These are phyloP conservation scores for Clostera curtula DNA, from an alignment of 2,888 invertebrate genomes.

Conservation along the genomic window DNA sequence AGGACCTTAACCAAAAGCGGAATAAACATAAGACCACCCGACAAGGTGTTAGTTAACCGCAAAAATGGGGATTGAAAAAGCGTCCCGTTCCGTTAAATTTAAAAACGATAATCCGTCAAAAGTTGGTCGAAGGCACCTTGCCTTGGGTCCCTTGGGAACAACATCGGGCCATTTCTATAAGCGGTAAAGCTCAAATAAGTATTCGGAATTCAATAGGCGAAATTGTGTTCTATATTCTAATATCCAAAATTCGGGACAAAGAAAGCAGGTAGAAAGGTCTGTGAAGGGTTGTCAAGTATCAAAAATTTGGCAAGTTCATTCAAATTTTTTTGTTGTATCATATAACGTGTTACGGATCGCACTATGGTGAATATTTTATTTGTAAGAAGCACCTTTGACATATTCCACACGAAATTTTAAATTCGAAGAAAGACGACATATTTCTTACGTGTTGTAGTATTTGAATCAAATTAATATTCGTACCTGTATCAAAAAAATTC, in stretches of 20 bases:
- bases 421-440: too few species aligned
- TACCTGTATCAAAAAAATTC: too few species aligned
- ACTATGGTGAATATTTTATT: too few species aligned
- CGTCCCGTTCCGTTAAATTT: neutral
- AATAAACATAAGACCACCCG: constrained; percentile 1
- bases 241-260: constrained; percentile 3
- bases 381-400: too few species aligned
- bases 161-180: neutral
- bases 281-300: neutral
- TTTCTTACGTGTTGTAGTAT: too few species aligned
- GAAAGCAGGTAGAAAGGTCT: neutral
- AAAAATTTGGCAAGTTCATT: constrained; percentile 1
- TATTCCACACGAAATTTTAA: too few species aligned
- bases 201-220: too few species aligned
- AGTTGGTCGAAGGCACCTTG: neutral
- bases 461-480: too few species aligned
- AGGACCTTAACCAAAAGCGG: neutral
- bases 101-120: neutral
- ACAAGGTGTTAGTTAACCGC: constrained; percentile 2
- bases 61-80: neutral
- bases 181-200: too few species aligned
- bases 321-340: neutral
- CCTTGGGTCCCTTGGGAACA: constrained; percentile 5
- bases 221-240: too few species aligned
- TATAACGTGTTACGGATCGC: too few species aligned